These are phyloP conservation scores for Chalcis sispes DNA, from an alignment of 2,888 invertebrate species.

Conservation along the genomic window DNA sequence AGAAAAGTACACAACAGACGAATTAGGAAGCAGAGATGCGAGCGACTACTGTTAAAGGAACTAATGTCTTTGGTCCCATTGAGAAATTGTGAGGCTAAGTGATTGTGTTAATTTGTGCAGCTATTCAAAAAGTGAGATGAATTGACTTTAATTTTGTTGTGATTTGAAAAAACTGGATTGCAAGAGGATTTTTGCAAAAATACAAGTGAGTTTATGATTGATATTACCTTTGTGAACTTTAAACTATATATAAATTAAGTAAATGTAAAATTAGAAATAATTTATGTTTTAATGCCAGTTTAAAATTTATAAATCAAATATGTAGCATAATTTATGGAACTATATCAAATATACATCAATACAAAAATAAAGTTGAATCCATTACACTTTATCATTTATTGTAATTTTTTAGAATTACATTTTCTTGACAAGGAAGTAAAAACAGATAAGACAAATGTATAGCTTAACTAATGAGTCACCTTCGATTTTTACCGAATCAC, in stretches of 20 bases:
- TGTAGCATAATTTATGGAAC: too few relatives aligned
- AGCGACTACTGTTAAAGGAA: conserved; percentile 25
- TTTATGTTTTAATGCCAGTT: too few relatives aligned
- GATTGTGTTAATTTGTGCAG: conserved; percentile 16
- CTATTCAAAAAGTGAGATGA: conserved; percentile 24
- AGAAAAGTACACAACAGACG: conserved; percentile 9
- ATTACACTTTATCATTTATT: conserved; percentile 1
- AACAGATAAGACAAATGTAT: conserved; percentile 21
- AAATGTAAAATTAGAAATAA: too few relatives aligned
- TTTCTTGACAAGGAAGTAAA: background rate
- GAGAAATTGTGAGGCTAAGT: conserved; percentile 24
- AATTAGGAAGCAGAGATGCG: conserved; percentile 40
- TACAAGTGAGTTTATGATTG: conserved; percentile 35
- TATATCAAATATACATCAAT: background rate
- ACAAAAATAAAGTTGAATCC: conserved; percentile 5
- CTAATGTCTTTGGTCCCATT: conserved; percentile 12
- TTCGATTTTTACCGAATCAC: conserved; percentile 13
- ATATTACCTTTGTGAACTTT: too few relatives aligned
- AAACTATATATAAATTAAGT: too few relatives aligned
- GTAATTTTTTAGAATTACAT: background rate
- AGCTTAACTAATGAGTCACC: conserved; percentile 22
- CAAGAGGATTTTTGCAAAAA: background rate
- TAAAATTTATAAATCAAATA: too few relatives aligned
- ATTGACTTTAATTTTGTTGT: conserved; percentile 31
- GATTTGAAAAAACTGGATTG: background rate